Conservation (phyloP, 2,113 vertebrate species). For the Lontra canadensis region DNA sequence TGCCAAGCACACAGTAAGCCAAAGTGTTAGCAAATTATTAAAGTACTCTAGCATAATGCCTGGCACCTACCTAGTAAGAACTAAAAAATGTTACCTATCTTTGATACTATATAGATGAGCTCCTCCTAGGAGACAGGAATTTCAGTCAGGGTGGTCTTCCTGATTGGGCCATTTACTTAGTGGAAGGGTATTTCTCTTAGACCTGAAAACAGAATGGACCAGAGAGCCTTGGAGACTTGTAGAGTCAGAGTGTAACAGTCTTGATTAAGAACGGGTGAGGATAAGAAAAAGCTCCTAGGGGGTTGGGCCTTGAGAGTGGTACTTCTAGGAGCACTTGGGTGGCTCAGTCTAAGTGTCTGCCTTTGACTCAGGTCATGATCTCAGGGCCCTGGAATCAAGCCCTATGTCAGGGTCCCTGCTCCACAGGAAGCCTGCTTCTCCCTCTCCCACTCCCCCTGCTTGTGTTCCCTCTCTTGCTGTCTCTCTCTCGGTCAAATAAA, state of each 20-base stretch:
- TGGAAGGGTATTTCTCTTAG: not conserved
- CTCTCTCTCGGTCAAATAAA: no score
- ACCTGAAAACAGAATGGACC: not conserved
- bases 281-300: not conserved
- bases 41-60: not conserved
- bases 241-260: not conserved
- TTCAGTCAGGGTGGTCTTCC: not conserved
- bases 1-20: not conserved
- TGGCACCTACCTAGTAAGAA: not conserved
- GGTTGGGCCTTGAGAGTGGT: not conserved
- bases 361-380: no score
- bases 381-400: no score
- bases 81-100: not conserved
- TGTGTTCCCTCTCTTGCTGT: no score
- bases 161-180: not conserved
- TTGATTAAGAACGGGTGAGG: not conserved
- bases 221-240: not conserved
- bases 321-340: not conserved
- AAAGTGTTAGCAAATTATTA: slow-evolving; percentile 28
- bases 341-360: no score
- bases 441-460: no score
- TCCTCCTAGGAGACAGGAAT: not conserved
- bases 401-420: no score
- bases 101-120: not conserved
- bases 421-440: no score